phyloP scores from a whole-genome alignment of 2,797 vertebrate genomes.

The Pipistrellus pipistrellus region DNA sequence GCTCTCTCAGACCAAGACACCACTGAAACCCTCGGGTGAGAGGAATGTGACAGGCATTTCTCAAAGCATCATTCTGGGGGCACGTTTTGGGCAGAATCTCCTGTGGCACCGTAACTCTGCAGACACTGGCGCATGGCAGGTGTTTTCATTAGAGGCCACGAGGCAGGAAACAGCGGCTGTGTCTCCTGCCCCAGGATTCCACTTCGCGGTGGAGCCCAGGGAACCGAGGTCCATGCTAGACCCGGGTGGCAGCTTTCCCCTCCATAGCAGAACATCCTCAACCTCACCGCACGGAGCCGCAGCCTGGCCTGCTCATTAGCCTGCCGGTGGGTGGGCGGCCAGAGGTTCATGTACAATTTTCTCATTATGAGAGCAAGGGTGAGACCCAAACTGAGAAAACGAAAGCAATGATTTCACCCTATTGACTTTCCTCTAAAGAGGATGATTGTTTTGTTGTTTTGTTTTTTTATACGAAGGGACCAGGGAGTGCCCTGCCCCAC shows the following conservation, averaged over 20 bases:
- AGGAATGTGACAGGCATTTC: neutral
- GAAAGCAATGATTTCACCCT: neutral
- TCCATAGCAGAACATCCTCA: neutral
- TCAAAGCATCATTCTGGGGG: neutral
- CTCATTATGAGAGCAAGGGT: neutral
- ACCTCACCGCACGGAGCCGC: rapidly evolving
- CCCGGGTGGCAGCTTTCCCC: neutral
- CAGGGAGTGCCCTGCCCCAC: neutral
- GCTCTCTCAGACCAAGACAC: neutral
- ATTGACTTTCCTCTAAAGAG: neutral
- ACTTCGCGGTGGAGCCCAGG: neutral
- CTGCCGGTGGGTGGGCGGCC: neutral
- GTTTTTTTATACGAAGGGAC: neutral
- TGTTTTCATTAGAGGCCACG: neutral
- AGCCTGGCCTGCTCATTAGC: neutral
- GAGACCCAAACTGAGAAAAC: neutral
- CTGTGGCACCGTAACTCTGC: neutral
- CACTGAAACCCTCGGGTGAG: neutral
- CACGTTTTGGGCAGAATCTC: neutral
- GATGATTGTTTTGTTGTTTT: neutral
- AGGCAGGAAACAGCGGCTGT: neutral
- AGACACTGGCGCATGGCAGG: neutral
- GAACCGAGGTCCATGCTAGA: neutral
- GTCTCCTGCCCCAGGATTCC: neutral
- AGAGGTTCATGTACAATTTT: neutral